A percentile compares a stretch with the other conserved stretches of the same genome.
Evolutionary conservation across 2,888 invertebrate genomes (phyloP).

Genomic region (Cryptocheilus praepositus): DNA sequence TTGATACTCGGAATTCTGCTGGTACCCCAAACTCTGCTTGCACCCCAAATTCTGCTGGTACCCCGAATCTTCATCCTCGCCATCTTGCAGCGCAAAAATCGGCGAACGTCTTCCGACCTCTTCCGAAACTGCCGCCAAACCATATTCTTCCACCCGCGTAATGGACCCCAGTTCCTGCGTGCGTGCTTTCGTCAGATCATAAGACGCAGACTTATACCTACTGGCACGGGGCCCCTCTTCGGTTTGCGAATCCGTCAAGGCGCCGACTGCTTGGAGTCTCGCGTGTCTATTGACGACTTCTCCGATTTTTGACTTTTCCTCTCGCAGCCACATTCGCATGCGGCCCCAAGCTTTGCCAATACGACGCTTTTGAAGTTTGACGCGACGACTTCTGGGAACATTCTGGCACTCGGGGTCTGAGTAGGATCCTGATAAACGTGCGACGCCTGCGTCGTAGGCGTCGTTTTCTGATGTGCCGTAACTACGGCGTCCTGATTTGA

Average conservation of each 20-base stretch:
- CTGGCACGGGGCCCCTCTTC: slow-evolving; percentile 14
- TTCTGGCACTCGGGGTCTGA: slow-evolving; percentile 59
- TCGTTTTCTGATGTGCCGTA: slow-evolving; percentile 33
- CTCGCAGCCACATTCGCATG: slow-evolving; percentile 68
- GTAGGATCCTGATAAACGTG: slow-evolving; percentile 50
- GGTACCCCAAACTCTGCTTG: too few species aligned
- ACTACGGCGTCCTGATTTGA: slow-evolving; percentile 38
- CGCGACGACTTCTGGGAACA: neutral
- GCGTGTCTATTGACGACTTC: slow-evolving; percentile 68
- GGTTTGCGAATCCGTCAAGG: slow-evolving; percentile 42
- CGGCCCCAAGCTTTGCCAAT: slow-evolving; percentile 68
- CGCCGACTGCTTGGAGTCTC: slow-evolving; percentile 64
- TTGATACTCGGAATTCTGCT: too few species aligned
- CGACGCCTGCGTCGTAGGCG: slow-evolving; percentile 35
- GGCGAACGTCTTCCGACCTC: slow-evolving; percentile 2
- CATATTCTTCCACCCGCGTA: slow-evolving; percentile 65
- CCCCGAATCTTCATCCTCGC: too few species aligned
- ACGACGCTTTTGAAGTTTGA: slow-evolving; percentile 43
- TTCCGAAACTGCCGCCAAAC: slow-evolving; percentile 50
- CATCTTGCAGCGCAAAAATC: too few species aligned
- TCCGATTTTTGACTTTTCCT: slow-evolving; percentile 64
- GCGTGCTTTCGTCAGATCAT: slow-evolving; percentile 64
- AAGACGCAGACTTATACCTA: slow-evolving; percentile 56
- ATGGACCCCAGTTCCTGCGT: slow-evolving; percentile 54
- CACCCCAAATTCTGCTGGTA: too few species aligned